Evolutionary conservation across 2,797 vertebrate species (phyloP).

Genomic region (Champsocephalus esox): DNA sequence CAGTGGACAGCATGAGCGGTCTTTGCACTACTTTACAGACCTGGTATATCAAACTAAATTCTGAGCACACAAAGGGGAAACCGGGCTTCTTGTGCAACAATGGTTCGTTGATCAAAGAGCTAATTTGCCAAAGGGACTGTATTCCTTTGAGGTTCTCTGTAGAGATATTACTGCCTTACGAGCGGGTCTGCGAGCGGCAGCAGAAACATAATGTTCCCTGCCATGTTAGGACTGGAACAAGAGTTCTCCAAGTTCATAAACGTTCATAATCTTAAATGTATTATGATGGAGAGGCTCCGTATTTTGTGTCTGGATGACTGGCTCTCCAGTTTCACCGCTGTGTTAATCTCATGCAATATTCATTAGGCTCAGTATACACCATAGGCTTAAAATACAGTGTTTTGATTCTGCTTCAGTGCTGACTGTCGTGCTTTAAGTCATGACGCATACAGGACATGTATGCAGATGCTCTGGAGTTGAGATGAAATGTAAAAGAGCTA

Average conservation of each 20-base stretch:
- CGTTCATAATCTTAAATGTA: slow-evolving; percentile 52
- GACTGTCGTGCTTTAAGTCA: slow-evolving; percentile 29
- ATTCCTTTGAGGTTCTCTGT: slow-evolving; percentile 58
- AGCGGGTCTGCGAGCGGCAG: slow-evolving; percentile 42
- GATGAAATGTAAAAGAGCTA: slow-evolving; percentile 67
- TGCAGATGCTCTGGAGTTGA: slow-evolving; percentile 54
- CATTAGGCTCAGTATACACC: slow-evolving; percentile 46
- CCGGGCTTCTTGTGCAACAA: slow-evolving; percentile 49
- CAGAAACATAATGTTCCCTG: slow-evolving; percentile 64
- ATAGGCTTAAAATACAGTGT: slow-evolving; percentile 32
- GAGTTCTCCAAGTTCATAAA: slow-evolving; percentile 69
- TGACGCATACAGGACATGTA: slow-evolving; percentile 37
- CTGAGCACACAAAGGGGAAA: slow-evolving; percentile 37
- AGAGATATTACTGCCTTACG: slow-evolving; percentile 58
- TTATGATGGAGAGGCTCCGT: slow-evolving; percentile 43
- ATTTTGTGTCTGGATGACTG: slow-evolving; percentile 37
- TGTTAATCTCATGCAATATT: slow-evolving; percentile 60
- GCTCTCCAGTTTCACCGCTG: slow-evolving; percentile 32
- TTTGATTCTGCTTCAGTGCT: slow-evolving; percentile 28
- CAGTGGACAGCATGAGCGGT: slow-evolving; percentile 23
- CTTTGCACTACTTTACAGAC: slow-evolving; percentile 5
- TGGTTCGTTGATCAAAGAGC: slow-evolving; percentile 66
- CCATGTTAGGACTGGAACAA: slow-evolving; percentile 58
- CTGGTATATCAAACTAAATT: slow-evolving; percentile 9
- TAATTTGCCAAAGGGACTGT: slow-evolving; percentile 64